Conservation (phyloP, 2,888 invertebrate species). For the Diarsia rubi region DNA sequence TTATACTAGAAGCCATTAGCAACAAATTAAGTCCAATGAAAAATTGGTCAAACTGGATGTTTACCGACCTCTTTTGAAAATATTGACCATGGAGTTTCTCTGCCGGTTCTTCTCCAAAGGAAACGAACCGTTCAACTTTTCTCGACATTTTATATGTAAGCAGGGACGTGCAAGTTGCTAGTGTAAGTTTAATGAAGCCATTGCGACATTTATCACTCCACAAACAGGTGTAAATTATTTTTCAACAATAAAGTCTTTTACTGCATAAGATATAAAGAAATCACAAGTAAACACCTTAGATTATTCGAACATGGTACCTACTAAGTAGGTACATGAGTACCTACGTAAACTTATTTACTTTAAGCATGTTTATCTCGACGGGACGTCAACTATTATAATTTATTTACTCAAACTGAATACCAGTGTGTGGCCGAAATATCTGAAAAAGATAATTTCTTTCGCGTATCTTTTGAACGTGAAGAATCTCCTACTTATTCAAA, state of each 20-base stretch:
- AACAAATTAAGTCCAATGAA: too few relatives aligned
- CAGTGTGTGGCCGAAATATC: too few relatives aligned
- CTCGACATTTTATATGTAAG: background rate
- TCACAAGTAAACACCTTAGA: conserved; percentile 19
- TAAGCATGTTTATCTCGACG: conserved; percentile 22
- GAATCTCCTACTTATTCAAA: too few relatives aligned
- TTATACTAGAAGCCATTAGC: too few relatives aligned
- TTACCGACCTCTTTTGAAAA: too few relatives aligned
- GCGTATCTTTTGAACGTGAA: too few relatives aligned
- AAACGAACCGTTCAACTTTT: too few relatives aligned
- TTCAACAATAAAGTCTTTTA: conserved; percentile 13
- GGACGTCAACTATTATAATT: conserved; percentile 11
- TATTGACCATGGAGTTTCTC: too few relatives aligned
- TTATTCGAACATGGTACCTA: conserved; percentile 2
- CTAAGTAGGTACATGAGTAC: background rate
- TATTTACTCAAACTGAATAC: conserved; percentile 21
- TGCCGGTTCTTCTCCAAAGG: too few relatives aligned
- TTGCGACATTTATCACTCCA: background rate
- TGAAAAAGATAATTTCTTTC: too few relatives aligned
- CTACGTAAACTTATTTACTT: background rate
- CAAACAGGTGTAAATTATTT: background rate
- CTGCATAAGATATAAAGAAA: conserved; percentile 19
- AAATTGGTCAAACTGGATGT: too few relatives aligned
- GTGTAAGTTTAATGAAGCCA: background rate
- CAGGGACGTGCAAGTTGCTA: too few relatives aligned